A percentile compares a stretch with the other conserved stretches of the same genome.
Conservation (phyloP, 2,113 vertebrate species). For the Clupea harengus region DNA sequence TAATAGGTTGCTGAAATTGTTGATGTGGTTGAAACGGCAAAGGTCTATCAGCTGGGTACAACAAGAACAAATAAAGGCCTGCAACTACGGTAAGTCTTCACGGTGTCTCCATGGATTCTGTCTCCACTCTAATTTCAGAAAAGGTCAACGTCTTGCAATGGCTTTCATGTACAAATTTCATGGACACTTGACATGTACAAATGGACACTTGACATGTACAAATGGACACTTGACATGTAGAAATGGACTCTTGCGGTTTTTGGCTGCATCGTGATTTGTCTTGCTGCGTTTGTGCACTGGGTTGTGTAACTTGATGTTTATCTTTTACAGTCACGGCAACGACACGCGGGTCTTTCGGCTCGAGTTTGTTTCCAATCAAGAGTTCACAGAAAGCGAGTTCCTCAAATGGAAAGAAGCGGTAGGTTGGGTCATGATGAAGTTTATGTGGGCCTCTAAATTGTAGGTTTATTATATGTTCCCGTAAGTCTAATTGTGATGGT, state of each 20-base stretch:
- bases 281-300: background rate
- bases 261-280: no score
- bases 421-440: conserved; percentile 58
- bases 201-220: no score
- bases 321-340: conserved; percentile 81
- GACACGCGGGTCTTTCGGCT: conserved; percentile 94
- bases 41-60: conserved; percentile 94
- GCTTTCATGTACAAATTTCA: no score
- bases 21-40: conserved; percentile 94
- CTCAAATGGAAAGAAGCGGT: conserved; percentile 99
- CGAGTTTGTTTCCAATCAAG: conserved; percentile 98
- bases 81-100: conserved; percentile 80
- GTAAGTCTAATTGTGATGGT: background rate
- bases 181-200: no score
- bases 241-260: no score
- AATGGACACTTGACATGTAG: no score
- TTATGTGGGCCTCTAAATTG: background rate
- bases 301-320: background rate
- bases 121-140: no score
- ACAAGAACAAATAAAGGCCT: conserved; percentile 98
- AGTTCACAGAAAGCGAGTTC: conserved; percentile 96
- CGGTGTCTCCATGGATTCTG: background rate
- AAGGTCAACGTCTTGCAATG: no score
- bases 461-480: background rate
- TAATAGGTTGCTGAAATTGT: conserved; percentile 94